Evolutionary conservation across 2,888 invertebrate genomes (phyloP), one percentile per base, ranked within the genome.

Genomic region (Cheiracanthium punctorium): DNA sequence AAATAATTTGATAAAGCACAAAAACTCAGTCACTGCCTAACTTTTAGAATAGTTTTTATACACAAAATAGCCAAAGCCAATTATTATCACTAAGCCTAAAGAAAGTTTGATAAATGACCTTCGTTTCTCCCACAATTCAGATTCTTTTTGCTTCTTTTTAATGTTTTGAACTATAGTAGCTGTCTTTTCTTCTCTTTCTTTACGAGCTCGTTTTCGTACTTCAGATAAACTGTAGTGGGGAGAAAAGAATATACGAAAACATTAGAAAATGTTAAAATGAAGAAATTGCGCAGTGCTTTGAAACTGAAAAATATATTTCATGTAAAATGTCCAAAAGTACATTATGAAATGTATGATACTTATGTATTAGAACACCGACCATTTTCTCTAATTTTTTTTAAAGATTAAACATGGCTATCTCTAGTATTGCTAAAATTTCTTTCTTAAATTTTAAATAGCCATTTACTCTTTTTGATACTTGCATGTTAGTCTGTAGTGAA

Each of bases 51-150:
- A 88, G 67, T 80, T 79, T 76, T 82, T 88, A 82, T 89, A 89
- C 32, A 89, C 88, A 81, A 89, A 86, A 76, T 82, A 80, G 52
- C 89, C 88, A 77, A 89, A 82, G 48, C 89, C 89, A 80, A 89
- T 70, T 52, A 89, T 81, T 81, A 89, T 65, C 64, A 89, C 87
- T 48, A 89, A 70, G 65, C 89, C 87, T 70, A 89, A 71, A 77
- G 89, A 88, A 81, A 89, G 41, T 87, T 89, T 89, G 52, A 89
- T 77, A 73, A 88, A 80, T 79, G 88, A 88, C 86, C 88, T 88
- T 77, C 89, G 85, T 64, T 82, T 79, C 43, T 69, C 84, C 88
- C 89, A 87, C 28, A 82, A 58, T 84, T 89, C 89, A 29, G 88
- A 71, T 14, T 89, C 89, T 32, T 86, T 88, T 71, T 89, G 89